Evolutionary conservation across 2,888 invertebrate species (phyloP).

Genomic region (Cenopis cana): DNA sequence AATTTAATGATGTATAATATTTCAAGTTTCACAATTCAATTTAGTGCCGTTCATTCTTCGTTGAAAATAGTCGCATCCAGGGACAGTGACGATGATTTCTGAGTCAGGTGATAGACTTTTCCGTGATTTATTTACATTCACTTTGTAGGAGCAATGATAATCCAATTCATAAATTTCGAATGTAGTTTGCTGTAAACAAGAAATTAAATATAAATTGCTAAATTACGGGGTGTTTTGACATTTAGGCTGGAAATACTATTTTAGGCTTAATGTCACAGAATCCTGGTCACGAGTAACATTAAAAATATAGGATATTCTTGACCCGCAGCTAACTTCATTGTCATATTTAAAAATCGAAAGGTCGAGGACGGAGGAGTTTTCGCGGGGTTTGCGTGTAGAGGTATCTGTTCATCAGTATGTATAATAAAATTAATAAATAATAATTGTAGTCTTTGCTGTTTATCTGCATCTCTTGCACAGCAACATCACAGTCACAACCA

Average conservation of each 20-base stretch:
- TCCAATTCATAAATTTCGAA: conserved; percentile 85
- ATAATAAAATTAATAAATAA: too few relatives aligned
- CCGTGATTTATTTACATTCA: conserved; percentile 78
- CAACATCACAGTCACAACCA: too few relatives aligned
- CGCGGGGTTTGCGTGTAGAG: conserved; percentile 19
- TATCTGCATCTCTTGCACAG: too few relatives aligned
- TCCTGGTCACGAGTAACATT: conserved; percentile 7
- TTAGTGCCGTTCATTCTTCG: conserved; percentile 64
- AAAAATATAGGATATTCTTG: conserved; percentile 47
- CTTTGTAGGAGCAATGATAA: conserved; percentile 84
- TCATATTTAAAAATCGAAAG: conserved; percentile 41
- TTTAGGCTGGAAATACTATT: conserved; percentile 43
- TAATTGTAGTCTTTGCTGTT: too few relatives aligned
- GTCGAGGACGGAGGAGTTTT: conserved; percentile 33
- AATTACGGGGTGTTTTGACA: background rate
- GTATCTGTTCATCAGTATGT: too few relatives aligned
- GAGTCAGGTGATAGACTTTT: conserved; percentile 73
- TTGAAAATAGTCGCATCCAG: conserved; percentile 80
- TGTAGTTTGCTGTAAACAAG: conserved; percentile 78
- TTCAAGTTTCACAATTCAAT: conserved; percentile 62
- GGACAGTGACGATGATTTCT: conserved; percentile 80
- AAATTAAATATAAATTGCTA: conserved; percentile 39
- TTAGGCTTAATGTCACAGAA: conserved; percentile 16
- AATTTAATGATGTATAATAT: background rate
- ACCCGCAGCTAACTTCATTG: conserved; percentile 52